Evolutionary conservation across 2,888 invertebrate genomes (phyloP).

Genomic region (Eurytoma californica): DNA sequence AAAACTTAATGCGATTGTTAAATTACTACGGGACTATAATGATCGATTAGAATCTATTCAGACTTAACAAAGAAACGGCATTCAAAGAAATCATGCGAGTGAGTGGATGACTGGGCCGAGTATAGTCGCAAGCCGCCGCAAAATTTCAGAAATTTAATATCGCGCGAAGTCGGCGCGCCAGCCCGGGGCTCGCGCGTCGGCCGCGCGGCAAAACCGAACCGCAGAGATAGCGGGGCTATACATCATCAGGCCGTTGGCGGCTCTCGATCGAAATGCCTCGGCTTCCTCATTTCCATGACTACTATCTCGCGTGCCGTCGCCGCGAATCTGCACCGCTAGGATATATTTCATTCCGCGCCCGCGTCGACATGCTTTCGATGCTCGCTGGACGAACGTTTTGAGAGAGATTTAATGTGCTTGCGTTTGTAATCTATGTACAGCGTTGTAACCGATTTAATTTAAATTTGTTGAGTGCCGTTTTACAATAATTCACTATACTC

Average conservation of each 20-base stretch:
- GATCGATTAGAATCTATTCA: no score
- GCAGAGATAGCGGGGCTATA: background rate
- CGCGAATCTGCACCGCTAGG: background rate
- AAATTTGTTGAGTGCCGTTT: no score
- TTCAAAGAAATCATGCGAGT: background rate
- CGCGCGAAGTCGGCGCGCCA: constrained; percentile 64
- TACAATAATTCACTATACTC: no score
- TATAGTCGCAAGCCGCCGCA: constrained; percentile 69
- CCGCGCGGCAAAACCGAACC: constrained; percentile 21
- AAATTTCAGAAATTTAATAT: constrained; percentile 79
- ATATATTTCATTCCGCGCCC: no score
- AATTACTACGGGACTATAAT: no score
- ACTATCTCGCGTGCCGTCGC: constrained; percentile 29
- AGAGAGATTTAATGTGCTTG: no score
- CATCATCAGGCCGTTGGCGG: background rate
- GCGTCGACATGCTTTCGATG: no score
- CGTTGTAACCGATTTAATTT: no score
- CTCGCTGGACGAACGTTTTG: no score
- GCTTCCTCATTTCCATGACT: constrained; percentile 53
- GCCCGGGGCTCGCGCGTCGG: constrained; percentile 61
- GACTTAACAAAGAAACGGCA: no score
- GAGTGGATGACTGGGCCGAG: background rate
- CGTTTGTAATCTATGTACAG: no score
- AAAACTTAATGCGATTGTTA: background rate
- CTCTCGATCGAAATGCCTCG: constrained; percentile 22